Base-by-base conservation (phyloP, 2,113 vertebrate genomes). In the Tragelaphus buxtoni region DNA sequence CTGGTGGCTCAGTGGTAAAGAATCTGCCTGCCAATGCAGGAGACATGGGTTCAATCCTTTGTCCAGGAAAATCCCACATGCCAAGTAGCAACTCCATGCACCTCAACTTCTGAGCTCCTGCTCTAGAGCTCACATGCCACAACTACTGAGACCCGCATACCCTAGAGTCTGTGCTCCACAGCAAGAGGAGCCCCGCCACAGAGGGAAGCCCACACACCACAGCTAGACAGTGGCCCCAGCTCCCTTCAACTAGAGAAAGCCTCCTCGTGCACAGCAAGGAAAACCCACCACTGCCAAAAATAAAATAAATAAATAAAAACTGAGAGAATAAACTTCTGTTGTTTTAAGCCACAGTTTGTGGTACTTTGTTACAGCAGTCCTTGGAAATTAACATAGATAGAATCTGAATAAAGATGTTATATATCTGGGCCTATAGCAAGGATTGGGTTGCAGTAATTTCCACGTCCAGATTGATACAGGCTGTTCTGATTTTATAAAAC, bases 201-300 rank as follows among this genome's bases (percentile, higher is more conserved):
- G 6, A 5, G 2, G 22, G n/a, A 39, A 20, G 65, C 65, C n/a
- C 11, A n/a, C 65, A 69, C 18, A 39, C n/a, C 1, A 5, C 8
- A 69, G 2, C 65, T 22, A 11, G 18, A 39, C 18, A 22, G 4
- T 0, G 22, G 65, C 18, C n/a, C 18, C n/a, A 69, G 10, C n/a
- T 69, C 18, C 1, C 65, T 22, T 9, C 65, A 69, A 3, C n/a
- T 69, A 6, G n/a, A 39, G n/a, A 22, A 39, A 69, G 18, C 65
- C 65, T 0, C 0, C n/a, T 9, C 18, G 1, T 39, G 65, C n/a
- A 39, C 65, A 39, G n/a, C 18, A 22, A 11, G 18, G n/a, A 22
- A 6, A 69, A 3, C 65, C n/a, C 18, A 69, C 65, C 65, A 69
- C 65, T 39, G 65, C 65, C 65, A 22, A 39, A 69, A 39, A 69